Conservation (phyloP, 2,797 vertebrate species). For the Podargus strigoides region DNA sequence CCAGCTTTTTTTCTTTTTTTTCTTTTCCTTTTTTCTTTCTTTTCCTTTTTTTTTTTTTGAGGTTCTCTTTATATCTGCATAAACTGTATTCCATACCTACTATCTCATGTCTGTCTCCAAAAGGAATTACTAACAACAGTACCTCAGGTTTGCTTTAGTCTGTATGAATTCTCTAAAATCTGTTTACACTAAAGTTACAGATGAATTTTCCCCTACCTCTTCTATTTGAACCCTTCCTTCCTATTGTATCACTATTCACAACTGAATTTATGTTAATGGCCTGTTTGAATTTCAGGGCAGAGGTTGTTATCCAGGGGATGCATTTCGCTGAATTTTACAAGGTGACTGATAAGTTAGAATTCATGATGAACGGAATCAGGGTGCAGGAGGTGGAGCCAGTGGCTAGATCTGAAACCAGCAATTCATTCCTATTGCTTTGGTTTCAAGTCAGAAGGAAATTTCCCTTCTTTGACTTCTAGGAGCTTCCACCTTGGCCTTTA, state of each 20-base stretch:
- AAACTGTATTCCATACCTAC: background rate
- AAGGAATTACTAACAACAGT: background rate
- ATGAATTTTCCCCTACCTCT: background rate
- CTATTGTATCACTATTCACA: background rate
- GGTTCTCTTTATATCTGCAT: background rate
- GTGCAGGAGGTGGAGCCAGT: background rate
- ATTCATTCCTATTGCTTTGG: background rate
- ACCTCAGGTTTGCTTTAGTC: background rate
- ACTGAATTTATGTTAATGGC: rapidly evolving
- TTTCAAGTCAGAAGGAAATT: background rate
- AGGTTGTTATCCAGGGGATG: rapidly evolving
- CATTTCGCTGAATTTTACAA: background rate
- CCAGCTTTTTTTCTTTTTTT: too few species aligned
- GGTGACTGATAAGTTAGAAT: background rate
- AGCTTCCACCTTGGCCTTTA: background rate
- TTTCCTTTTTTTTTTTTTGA: background rate
- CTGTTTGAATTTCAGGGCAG: background rate
- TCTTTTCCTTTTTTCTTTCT: background rate
- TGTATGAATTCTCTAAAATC: background rate
- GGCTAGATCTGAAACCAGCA: background rate
- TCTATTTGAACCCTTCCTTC: background rate
- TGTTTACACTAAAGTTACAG: background rate
- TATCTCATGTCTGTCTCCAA: background rate
- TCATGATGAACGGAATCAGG: background rate
- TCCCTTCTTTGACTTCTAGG: background rate